phyloP scores from a whole-genome alignment of 2,797 vertebrate genomes.

The Babyrousa celebensis region DNA sequence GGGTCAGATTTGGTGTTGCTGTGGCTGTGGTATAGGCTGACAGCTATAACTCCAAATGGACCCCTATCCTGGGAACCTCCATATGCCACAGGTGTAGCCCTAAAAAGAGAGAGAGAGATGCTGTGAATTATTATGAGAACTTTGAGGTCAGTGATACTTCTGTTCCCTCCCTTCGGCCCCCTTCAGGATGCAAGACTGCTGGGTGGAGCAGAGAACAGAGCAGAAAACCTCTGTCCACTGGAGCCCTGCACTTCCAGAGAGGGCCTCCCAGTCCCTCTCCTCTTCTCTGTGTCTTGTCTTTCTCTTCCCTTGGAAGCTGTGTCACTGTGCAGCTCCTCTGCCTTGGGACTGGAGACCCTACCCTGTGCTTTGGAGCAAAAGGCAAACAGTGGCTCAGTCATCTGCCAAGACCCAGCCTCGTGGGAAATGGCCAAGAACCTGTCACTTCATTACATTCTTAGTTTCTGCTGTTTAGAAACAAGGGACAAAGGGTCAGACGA shows the following conservation, averaged over 20 bases:
- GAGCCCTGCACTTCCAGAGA: neutral
- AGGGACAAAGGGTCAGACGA: neutral
- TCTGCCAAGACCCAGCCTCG: neutral
- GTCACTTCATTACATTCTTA: neutral
- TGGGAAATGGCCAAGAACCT: neutral
- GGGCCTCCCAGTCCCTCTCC: neutral
- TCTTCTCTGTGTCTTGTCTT: neutral
- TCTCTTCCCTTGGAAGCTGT: neutral
- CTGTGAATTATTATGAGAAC: neutral
- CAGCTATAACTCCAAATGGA: too few relatives aligned
- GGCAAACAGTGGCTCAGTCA: neutral
- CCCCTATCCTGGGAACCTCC: too few relatives aligned
- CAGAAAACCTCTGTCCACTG: neutral
- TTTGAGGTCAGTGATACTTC: neutral
- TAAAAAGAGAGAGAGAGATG: neutral
- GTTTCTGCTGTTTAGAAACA: neutral
- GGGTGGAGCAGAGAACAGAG: neutral
- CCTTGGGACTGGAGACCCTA: neutral
- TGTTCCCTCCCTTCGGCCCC: neutral
- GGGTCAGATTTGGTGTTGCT: too few relatives aligned
- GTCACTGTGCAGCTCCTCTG: neutral
- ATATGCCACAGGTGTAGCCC: too few relatives aligned
- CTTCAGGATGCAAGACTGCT: neutral
- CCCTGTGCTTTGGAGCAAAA: neutral
- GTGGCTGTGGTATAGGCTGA: too few relatives aligned